These are phyloP conservation scores for Acleris literana DNA, from an alignment of 2,888 invertebrate species.

Conservation along the genomic window DNA sequence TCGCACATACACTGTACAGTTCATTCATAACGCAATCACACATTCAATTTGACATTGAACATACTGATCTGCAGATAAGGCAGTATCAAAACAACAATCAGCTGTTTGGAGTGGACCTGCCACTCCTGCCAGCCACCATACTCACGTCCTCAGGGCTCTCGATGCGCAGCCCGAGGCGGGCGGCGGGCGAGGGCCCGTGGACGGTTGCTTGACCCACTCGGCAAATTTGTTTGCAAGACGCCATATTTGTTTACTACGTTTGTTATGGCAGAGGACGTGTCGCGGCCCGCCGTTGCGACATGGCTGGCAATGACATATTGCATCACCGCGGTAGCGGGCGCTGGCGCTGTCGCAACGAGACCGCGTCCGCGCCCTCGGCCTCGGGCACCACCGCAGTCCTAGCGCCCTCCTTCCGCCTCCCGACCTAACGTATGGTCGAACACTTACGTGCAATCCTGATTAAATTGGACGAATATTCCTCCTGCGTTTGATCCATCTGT, in stretches of 20 bases:
- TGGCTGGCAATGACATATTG: conserved; percentile 75
- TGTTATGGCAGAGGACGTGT: conserved; percentile 38
- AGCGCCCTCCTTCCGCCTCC: conserved; percentile 16
- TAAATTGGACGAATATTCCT: conserved; percentile 97
- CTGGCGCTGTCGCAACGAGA: conserved; percentile 35
- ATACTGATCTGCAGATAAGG: conserved; percentile 26
- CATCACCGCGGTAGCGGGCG: conserved; percentile 60
- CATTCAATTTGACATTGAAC: conserved; percentile 21
- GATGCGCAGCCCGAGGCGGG: conserved; percentile 3
- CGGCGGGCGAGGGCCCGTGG: not conserved
- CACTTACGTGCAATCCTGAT: conserved; percentile 99
- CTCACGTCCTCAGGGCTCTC: not conserved
- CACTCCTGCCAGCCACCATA: too few species aligned
- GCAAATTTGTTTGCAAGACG: conserved; percentile 41
- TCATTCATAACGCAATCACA: conserved; percentile 16
- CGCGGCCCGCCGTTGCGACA: conserved; percentile 56
- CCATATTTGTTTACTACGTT: conserved; percentile 61
- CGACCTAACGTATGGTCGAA: conserved; percentile 23
- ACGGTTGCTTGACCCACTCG: conserved; percentile 27
- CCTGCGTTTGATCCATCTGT: conserved; percentile 90
- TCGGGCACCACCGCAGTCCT: not conserved
- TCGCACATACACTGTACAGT: conserved; percentile 12
- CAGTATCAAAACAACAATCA: conserved; percentile 29
- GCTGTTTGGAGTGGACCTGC: conserved; percentile 19
- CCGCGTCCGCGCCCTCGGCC: conserved; percentile 32